Conservation (phyloP, 2,797 vertebrate genomes). For the Tiaroga cobitis region DNA sequence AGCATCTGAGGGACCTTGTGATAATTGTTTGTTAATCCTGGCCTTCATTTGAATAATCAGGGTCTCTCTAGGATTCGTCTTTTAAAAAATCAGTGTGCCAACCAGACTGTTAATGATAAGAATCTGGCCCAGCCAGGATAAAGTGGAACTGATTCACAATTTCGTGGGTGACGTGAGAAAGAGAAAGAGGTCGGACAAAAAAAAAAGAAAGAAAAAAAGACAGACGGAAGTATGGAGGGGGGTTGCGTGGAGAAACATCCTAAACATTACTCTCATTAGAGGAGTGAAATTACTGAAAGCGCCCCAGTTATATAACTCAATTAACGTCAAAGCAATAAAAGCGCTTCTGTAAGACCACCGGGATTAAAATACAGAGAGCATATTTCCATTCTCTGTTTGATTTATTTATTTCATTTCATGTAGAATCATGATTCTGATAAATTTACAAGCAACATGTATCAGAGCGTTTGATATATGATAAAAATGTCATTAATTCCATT, state of each 20-base stretch:
- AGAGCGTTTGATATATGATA: neutral
- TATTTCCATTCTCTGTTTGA: neutral
- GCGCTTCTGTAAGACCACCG: neutral
- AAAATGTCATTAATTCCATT: too few relatives aligned
- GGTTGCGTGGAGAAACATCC: slow-evolving; percentile 1
- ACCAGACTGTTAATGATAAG: slow-evolving; percentile 41
- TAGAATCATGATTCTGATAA: neutral
- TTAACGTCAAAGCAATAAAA: slow-evolving; percentile 34
- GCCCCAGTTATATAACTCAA: slow-evolving; percentile 14
- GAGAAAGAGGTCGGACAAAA: neutral
- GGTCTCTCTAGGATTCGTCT: slow-evolving; percentile 13
- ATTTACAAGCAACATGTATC: neutral
- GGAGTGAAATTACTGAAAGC: slow-evolving; percentile 18
- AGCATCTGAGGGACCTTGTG: slow-evolving; percentile 22
- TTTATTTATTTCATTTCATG: neutral
- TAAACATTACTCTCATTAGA: slow-evolving; percentile 36
- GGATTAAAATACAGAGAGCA: slow-evolving; percentile 9
- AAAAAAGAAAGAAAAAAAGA: neutral
- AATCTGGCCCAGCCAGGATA: slow-evolving; percentile 6
- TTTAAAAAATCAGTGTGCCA: slow-evolving; percentile 13
- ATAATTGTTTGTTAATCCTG: slow-evolving; percentile 54
- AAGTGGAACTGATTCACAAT: slow-evolving; percentile 41
- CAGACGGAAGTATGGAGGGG: neutral
- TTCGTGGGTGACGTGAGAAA: slow-evolving; percentile 19
- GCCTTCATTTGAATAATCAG: slow-evolving; percentile 48